phyloP scores from a whole-genome alignment of 1,140 invertebrate species.

The Pentalonia nigronervosa region DNA sequence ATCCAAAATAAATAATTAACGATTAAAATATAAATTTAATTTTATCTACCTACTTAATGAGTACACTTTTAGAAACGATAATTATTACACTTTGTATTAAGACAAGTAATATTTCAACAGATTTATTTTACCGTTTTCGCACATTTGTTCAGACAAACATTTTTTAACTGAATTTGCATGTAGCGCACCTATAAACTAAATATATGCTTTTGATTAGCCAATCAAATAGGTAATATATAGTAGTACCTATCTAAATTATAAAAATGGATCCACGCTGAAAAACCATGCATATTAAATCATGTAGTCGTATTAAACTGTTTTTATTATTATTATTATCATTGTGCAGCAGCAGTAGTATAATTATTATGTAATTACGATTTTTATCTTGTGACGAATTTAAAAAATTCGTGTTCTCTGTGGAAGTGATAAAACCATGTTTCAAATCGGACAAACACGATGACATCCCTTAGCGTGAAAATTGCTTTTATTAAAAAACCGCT shows the following conservation, averaged over 20 bases:
- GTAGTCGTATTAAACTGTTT: neutral
- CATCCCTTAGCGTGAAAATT: slow-evolving; percentile 49
- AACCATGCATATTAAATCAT: neutral
- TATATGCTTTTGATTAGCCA: neutral
- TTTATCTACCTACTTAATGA: neutral
- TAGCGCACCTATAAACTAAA: neutral
- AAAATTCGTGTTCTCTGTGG: neutral
- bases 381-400: neutral
- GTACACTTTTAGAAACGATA: neutral
- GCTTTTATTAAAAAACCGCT: slow-evolving; percentile 40
- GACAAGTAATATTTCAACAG: neutral
- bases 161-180: neutral
- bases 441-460: slow-evolving; percentile 17
- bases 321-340: neutral
- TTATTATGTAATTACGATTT: slow-evolving; percentile 11
- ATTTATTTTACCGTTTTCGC: neutral
- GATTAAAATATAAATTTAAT: neutral
- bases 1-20: neutral
- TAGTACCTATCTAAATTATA: neutral
- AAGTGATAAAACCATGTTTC: slow-evolving; percentile 19
- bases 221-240: neutral
- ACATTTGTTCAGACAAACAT: neutral
- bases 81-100: neutral
- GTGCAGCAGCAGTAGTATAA: neutral
- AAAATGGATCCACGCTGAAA: neutral